These are phyloP conservation scores for Bellardia pandia DNA, from an alignment of 2,888 invertebrate species.

Conservation along the genomic window DNA sequence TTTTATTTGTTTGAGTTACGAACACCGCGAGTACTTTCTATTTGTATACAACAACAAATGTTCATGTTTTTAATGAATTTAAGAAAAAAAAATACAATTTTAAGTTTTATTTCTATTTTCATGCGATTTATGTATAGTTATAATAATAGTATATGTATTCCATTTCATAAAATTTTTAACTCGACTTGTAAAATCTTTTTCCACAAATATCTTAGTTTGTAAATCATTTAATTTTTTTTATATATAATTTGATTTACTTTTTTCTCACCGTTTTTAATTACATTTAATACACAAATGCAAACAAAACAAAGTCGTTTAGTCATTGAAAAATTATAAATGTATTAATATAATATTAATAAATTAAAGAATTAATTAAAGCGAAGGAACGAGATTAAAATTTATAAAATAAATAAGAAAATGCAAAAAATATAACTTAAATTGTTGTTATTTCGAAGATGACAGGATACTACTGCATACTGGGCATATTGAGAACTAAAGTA, in stretches of 20 bases:
- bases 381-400: slow-evolving; percentile 60
- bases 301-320: slow-evolving; percentile 73
- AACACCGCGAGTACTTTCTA: too few relatives aligned
- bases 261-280: slow-evolving; percentile 33
- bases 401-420: slow-evolving; percentile 60
- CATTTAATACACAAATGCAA: slow-evolving; percentile 65
- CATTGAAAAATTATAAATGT: slow-evolving; percentile 74
- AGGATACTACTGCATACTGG: too few relatives aligned
- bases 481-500: not conserved
- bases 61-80: slow-evolving; percentile 43
- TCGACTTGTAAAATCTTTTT: slow-evolving; percentile 41
- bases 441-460: slow-evolving; percentile 11
- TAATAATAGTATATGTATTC: not conserved
- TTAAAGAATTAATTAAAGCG: slow-evolving; percentile 56
- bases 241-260: slow-evolving; percentile 38
- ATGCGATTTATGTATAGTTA: not conserved
- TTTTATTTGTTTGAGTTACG: not conserved
- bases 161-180: slow-evolving; percentile 13
- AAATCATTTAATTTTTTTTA: slow-evolving; percentile 23
- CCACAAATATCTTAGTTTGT: slow-evolving; percentile 31
- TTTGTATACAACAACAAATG: not conserved
- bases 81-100: not conserved
- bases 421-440: slow-evolving; percentile 2
- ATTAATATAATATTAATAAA: slow-evolving; percentile 73
- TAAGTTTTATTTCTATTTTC: slow-evolving; percentile 8